These are phyloP conservation scores for Gallinago media DNA, from an alignment of 2,113 vertebrate species.

Conservation along the genomic window DNA sequence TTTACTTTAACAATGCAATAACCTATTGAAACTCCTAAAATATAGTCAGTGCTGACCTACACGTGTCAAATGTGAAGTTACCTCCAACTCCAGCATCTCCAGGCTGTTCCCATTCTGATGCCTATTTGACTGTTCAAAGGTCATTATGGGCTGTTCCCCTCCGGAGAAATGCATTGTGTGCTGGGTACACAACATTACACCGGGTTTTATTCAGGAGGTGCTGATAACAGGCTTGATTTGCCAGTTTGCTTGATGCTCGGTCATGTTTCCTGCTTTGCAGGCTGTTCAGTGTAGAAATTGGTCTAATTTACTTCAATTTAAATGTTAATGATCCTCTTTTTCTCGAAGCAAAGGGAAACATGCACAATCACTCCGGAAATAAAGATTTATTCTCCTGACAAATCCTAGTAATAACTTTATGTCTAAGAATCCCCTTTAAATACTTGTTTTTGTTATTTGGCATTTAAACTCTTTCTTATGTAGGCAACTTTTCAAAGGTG, in stretches of 20 bases:
- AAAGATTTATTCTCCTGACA: slow-evolving; percentile 26
- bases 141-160: not conserved
- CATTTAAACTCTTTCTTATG: not conserved
- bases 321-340: slow-evolving; percentile 56
- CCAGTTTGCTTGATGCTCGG: slow-evolving; percentile 15
- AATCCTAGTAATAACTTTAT: not conserved
- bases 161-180: not conserved
- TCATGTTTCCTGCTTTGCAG: slow-evolving; percentile 44
- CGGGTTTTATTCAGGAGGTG: not conserved
- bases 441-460: not conserved
- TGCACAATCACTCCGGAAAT: slow-evolving; percentile 20
- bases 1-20: not conserved
- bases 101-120: not conserved
- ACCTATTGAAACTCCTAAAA: not conserved
- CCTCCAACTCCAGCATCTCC: not conserved
- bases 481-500: not conserved
- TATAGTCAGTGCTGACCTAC: not conserved
- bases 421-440: not conserved
- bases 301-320: slow-evolving; percentile 64
- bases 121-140: not conserved
- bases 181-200: slow-evolving; percentile 21
- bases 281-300: slow-evolving; percentile 3
- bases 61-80: not conserved
- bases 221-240: slow-evolving; percentile 48
- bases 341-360: not conserved